Evolutionary conservation across 2,888 invertebrate species (phyloP).

Genomic region (Timandra comae): DNA sequence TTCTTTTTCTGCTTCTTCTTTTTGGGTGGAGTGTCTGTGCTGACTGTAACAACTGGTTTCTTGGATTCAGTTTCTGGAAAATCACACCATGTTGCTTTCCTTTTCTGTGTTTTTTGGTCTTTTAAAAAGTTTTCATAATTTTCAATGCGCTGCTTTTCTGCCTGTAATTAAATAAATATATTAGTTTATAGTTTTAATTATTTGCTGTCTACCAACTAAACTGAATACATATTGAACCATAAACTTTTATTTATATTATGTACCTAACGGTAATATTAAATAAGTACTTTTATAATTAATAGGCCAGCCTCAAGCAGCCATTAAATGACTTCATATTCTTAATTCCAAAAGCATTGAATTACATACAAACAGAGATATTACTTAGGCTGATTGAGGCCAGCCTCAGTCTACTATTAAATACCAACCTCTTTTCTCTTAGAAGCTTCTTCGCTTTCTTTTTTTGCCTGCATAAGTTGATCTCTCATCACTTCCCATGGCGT

Average conservation of each 20-base stretch:
- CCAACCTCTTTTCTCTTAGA: constrained; percentile 56
- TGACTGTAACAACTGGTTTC: constrained; percentile 1
- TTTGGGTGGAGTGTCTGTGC: constrained; percentile 8
- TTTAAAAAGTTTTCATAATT: constrained; percentile 72
- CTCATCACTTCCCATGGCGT: constrained; percentile 86
- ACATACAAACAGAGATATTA: too few relatives aligned
- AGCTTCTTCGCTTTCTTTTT: constrained; percentile 60
- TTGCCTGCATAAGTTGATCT: constrained; percentile 74
- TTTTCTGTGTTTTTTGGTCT: constrained; percentile 62
- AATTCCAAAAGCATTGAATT: too few relatives aligned
- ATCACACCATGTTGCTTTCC: constrained; percentile 74
- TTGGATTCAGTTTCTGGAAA: constrained; percentile 56
- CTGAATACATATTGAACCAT: too few relatives aligned
- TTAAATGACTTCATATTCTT: too few relatives aligned
- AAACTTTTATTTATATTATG: too few relatives aligned
- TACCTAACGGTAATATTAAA: too few relatives aligned
- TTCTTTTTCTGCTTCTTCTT: constrained; percentile 15
- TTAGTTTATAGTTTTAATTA: background rate
- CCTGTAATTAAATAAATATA: constrained; percentile 37
- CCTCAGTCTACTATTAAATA: too few relatives aligned
- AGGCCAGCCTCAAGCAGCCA: too few relatives aligned
- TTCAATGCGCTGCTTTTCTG: constrained; percentile 64
- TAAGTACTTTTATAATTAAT: too few relatives aligned
- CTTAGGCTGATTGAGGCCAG: too few relatives aligned
- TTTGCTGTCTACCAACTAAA: too few relatives aligned